phyloP scores from a whole-genome alignment of 1,140 invertebrate genomes.

The Triops cancriformis region DNA sequence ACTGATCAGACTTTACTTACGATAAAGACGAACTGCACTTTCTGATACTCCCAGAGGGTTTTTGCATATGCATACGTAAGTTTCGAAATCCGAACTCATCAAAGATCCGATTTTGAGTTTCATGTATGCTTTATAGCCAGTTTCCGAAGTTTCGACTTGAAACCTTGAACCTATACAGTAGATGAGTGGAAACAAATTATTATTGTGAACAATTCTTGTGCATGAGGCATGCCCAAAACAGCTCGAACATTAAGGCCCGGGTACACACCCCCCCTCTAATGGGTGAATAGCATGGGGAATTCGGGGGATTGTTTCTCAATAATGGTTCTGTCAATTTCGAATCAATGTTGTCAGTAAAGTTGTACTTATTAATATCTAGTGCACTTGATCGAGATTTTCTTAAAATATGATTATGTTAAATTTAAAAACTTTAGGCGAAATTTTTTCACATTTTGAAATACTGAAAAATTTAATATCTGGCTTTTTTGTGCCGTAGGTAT shows the following conservation, averaged over 20 bases:
- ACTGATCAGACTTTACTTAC: slow-evolving; percentile 2
- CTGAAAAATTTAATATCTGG: too few relatives aligned
- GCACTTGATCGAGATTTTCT: too few relatives aligned
- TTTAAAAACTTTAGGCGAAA: too few relatives aligned
- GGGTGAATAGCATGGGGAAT: too few relatives aligned
- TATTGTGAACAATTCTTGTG: background rate
- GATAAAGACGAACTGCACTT: slow-evolving; percentile 23
- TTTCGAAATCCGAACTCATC: slow-evolving; percentile 17
- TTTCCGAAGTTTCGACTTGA: slow-evolving; percentile 21
- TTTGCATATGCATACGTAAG: slow-evolving; percentile 25
- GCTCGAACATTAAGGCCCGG: background rate
- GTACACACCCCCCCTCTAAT: too few relatives aligned
- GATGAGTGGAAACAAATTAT: background rate
- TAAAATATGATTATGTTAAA: too few relatives aligned
- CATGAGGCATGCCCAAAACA: background rate
- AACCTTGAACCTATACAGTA: slow-evolving; percentile 16
- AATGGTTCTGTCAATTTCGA: too few relatives aligned
- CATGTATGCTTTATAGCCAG: slow-evolving; percentile 22
- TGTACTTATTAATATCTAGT: too few relatives aligned
- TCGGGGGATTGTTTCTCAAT: too few relatives aligned
- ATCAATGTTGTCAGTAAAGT: too few relatives aligned
- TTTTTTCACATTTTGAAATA: too few relatives aligned
- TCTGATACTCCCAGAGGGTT: slow-evolving; percentile 23
- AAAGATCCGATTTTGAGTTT: slow-evolving; percentile 18
- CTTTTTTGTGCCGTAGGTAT: too few relatives aligned